Conservation (phyloP, 1,140 invertebrate genomes). For the Anoplophora glabripennis region DNA sequence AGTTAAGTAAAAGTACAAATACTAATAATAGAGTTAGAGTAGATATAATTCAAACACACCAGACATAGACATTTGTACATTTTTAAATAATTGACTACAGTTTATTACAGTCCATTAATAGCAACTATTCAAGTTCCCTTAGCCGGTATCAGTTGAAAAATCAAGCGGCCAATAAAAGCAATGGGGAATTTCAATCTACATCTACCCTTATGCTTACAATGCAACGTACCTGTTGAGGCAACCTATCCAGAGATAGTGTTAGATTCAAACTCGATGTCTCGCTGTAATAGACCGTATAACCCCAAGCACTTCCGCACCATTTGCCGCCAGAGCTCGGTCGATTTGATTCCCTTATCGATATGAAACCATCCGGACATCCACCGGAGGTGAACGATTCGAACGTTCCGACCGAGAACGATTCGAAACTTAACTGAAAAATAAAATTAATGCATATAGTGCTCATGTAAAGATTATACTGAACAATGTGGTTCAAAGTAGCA, state of each 20-base stretch:
- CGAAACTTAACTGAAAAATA: conserved; percentile 64
- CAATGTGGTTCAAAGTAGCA: too few species aligned
- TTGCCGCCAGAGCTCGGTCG: conserved; percentile 71
- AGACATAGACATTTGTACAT: too few species aligned
- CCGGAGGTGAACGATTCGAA: conserved; percentile 72
- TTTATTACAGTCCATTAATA: too few species aligned
- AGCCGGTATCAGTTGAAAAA: too few species aligned
- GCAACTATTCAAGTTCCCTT: too few species aligned
- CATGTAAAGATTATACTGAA: too few species aligned
- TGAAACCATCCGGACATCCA: conserved; percentile 77
- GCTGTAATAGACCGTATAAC: conserved; percentile 81
- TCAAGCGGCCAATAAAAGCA: too few species aligned
- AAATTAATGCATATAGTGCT: background rate
- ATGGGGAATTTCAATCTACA: too few species aligned
- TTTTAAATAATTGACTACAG: too few species aligned
- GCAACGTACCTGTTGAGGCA: conserved; percentile 66
- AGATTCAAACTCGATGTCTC: conserved; percentile 76
- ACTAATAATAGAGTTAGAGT: too few species aligned
- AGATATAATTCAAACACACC: too few species aligned
- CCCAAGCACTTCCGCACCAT: conserved; percentile 82
- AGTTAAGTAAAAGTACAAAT: too few species aligned
- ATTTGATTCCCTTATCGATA: conserved; percentile 71
- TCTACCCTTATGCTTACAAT: conserved; percentile 40
- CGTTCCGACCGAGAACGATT: conserved; percentile 72
- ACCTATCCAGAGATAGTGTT: conserved; percentile 64